These are phyloP conservation scores for Pelobates cultripes DNA, from an alignment of 2,797 vertebrate genomes.

Conservation along the genomic window DNA sequence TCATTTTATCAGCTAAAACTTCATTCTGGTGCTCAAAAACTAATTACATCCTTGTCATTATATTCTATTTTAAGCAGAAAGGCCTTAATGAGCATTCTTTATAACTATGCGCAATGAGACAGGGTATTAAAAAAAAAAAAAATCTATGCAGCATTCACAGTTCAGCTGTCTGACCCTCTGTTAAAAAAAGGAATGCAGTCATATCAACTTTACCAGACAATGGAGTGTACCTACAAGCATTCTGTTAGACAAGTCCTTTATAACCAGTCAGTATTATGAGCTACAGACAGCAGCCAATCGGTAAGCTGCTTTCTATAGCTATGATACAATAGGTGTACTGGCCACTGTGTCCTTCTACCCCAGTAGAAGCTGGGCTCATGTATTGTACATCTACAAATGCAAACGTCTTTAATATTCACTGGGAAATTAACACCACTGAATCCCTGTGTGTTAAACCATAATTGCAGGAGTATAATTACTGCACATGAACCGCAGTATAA, in stretches of 20 bases:
- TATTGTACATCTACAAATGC: constrained; percentile 67
- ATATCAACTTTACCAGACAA: constrained; percentile 81
- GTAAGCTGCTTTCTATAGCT: constrained; percentile 74
- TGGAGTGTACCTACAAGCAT: constrained; percentile 75
- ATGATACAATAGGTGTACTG: constrained; percentile 81
- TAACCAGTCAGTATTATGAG: constrained; percentile 77
- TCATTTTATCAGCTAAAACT: constrained; percentile 72
- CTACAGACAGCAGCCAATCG: constrained; percentile 79
- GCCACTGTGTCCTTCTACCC: constrained; percentile 74
- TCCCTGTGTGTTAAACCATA: constrained; percentile 65
- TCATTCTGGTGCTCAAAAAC: constrained; percentile 65
- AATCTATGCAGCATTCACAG: constrained; percentile 72
- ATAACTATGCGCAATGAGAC: constrained; percentile 74
- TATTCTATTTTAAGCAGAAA: constrained; percentile 73
- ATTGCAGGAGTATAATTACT: constrained; percentile 75
- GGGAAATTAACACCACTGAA: constrained; percentile 57
- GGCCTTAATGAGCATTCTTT: constrained; percentile 77
- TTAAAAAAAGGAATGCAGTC: constrained; percentile 74
- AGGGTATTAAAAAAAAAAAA: constrained; percentile 63
- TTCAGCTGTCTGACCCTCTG: constrained; percentile 75
- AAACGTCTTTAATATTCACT: constrained; percentile 73
- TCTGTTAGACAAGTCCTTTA: constrained; percentile 80
- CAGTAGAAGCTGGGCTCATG: constrained; percentile 72
- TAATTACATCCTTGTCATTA: constrained; percentile 72
- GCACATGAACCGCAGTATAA: constrained; percentile 62